These are phyloP conservation scores for Adela reaumurella DNA, from an alignment of 2,888 invertebrate species.

Conservation along the genomic window DNA sequence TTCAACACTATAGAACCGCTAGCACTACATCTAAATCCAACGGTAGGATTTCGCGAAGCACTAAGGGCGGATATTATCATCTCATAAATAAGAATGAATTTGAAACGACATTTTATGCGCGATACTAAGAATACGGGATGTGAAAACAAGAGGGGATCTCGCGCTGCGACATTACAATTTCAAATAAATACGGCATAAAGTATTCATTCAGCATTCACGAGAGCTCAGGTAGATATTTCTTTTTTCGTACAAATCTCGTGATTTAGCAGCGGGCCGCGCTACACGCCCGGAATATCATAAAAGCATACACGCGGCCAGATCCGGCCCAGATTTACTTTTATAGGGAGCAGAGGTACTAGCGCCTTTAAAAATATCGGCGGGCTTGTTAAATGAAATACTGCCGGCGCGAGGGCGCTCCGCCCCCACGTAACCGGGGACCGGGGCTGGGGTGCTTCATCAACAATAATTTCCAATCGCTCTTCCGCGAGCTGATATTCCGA, in stretches of 20 bases:
- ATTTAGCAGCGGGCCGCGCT: constrained; percentile 52
- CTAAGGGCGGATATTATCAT: constrained; percentile 28
- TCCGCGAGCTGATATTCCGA: too few relatives aligned
- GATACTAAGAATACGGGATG: constrained; percentile 8
- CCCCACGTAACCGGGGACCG: too few relatives aligned
- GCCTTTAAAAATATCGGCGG: not conserved
- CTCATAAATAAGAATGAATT: constrained; percentile 38
- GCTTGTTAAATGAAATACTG: not conserved
- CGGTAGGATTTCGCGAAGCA: not conserved
- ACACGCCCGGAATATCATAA: constrained; percentile 41
- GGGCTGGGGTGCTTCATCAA: too few relatives aligned
- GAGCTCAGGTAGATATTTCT: constrained; percentile 32
- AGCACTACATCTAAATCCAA: too few relatives aligned
- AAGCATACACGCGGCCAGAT: not conserved
- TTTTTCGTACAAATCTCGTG: constrained; percentile 54
- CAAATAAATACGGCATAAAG: constrained; percentile 54
- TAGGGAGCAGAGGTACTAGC: not conserved
- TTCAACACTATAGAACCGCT: too few relatives aligned
- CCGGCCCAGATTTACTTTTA: not conserved
- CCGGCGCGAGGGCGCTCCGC: not conserved
- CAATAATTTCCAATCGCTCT: too few relatives aligned
- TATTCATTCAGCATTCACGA: constrained; percentile 55
- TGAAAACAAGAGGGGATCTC: constrained; percentile 38
- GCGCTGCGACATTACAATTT: constrained; percentile 52
- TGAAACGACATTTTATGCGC: constrained; percentile 45